Base-by-base conservation (phyloP, 2,113 vertebrate species). In the Scophthalmus maximus region DNA sequence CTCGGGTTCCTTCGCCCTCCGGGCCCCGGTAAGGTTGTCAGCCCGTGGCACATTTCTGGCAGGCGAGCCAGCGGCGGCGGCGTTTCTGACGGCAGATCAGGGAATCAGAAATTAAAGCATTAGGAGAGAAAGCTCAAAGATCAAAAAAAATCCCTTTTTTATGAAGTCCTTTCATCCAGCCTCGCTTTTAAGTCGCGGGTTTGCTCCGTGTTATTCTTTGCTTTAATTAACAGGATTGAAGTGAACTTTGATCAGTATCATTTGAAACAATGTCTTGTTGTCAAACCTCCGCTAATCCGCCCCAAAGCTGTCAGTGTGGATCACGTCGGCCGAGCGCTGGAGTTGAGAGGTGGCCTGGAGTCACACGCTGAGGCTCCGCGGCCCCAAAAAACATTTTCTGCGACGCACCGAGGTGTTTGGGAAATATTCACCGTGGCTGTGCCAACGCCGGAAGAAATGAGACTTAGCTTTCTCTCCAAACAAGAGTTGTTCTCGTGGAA, bases 211-310 rank as follows among this genome's bases (percentile, higher is more conserved):
- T 81, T 86, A 68, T 79, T 80, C 69, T 82, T 78, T 68, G 8
- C 65, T 84, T 77, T 76, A 67, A 85, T 88, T 79, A 85, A 76
- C 80, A 32, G 77, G 71, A 81, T 85, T 81, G 76, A 76, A 73
- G 55, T 18, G 51, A 83, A 68, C 71, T 81, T 85, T 74, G 74
- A 78, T 83, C 72, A 81, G 23, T 86, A 53, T 88, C 61, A 74
- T 63, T 60, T 25, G 57, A 79, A 78, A 68, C 56, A 60, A 50
- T 64, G 75, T 36, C 70, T 69, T 72, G 49, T 65, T 74, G 80
- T 81, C 81, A 71, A 77, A 63, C 61, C 64, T 71, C 66, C 0
- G 61, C 42, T 86, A 82, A 82, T 77, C 73, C 58, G 51, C 30
- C 36, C 32, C 32, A 8, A 51, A 27, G 12, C 49, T 74, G 84